Percentiles rank a stretch among this genome's conserved stretches.
phyloP scores from a whole-genome alignment of 2,797 vertebrate species.

The Mormyrus hasselquistii region DNA sequence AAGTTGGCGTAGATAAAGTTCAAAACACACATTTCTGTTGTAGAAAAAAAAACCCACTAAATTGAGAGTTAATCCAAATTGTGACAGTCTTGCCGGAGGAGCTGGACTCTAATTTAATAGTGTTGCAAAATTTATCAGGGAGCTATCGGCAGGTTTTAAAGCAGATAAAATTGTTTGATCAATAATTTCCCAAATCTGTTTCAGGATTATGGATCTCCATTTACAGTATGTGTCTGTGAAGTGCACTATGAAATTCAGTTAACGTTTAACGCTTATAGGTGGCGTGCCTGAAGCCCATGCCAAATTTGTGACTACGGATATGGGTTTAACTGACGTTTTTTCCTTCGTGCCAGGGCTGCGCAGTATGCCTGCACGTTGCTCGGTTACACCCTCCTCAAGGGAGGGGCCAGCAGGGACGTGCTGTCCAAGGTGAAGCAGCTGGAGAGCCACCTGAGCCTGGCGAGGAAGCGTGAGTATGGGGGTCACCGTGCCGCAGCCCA shows the following conservation, averaged over 20 bases:
- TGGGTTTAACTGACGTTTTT: background rate
- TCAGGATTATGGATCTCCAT: background rate
- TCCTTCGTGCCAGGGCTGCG: constrained; percentile 62
- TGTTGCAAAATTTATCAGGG: background rate
- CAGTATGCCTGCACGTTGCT: constrained; percentile 81
- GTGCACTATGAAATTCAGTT: background rate
- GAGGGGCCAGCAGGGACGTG: constrained; percentile 53
- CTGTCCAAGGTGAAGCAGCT: constrained; percentile 63
- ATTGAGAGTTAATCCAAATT: background rate
- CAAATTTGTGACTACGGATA: background rate
- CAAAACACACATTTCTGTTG: background rate
- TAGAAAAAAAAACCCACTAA: background rate
- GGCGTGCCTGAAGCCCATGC: background rate
- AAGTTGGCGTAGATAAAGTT: background rate
- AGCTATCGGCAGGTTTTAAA: background rate
- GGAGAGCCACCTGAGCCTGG: constrained; percentile 80
- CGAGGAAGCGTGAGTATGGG: constrained; percentile 75
- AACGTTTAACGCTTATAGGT: background rate
- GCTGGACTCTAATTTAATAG: background rate
- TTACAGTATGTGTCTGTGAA: background rate
- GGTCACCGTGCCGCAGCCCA: background rate
- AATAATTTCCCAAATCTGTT: background rate
- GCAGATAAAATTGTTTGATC: background rate
- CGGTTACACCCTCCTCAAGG: constrained; percentile 68
- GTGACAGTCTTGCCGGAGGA: background rate